Evolutionary conservation across 2,113 vertebrate genomes (phyloP), one percentile per base, ranked within the genome.

Genomic region (Syrrhaptes paradoxus): DNA sequence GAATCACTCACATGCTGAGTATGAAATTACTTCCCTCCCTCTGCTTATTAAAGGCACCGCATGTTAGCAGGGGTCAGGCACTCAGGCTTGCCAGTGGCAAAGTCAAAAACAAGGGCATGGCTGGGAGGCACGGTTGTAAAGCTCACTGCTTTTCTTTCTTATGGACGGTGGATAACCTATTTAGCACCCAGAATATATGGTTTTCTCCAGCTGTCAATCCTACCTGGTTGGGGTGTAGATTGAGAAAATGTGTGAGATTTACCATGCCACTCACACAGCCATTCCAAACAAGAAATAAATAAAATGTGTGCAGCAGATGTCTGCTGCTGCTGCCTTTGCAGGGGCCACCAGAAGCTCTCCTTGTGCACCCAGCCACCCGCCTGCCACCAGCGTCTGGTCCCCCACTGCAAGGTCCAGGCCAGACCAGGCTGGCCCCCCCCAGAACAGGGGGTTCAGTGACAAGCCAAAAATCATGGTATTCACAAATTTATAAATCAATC

Each of bases 1-100:
- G 85, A 97, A 95, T 95, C 92, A 90, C 88, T 91, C 31, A 28
- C 95, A 96, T 4, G 54, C 90, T 61, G 86, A 84, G 95, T 95
- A 96, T 97, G 97, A 97, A 94, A 95, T 97, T 97, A 96, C 97
- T 96, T 97, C 87, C 91, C 95, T 88, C 77, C 62, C 72, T 95
- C 86, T 78, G 65, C 78, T 87, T 96, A 96, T 96, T 92, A 96
- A 97, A 96, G 94, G 89, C 83, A 87, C 94, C 61, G 77, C 96
- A 87, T 7, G 63, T 97, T 92, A 94, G 78, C 96, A 97, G 94
- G 80, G 96, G 97, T 96, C 96, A 97, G 90, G 76, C 88, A 84
- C 73, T 85, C 88, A 73, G 94, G 80, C 88, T 96, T 84, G 95
- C 96, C 96, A 86, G 84, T 96, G 96, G 95, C 93, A 95, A 97